phyloP scores from a whole-genome alignment of 1,140 invertebrate genomes.

The Chymomyza costata region DNA sequence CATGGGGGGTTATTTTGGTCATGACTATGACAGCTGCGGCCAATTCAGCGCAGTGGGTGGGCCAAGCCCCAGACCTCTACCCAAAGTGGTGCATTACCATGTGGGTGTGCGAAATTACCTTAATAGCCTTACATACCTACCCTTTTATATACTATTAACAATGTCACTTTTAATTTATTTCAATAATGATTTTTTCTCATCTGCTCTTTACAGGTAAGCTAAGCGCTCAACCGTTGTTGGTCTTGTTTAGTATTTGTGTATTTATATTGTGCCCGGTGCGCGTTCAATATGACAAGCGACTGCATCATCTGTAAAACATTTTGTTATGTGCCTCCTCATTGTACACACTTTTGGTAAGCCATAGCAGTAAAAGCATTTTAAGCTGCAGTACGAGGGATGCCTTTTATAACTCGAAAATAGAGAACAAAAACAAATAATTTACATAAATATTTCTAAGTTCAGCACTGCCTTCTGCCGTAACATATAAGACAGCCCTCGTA shows the following conservation, averaged over 20 bases:
- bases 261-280: slow-evolving; percentile 5
- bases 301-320: slow-evolving; percentile 19
- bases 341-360: slow-evolving; percentile 20
- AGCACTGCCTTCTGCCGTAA: no score
- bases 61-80: no score
- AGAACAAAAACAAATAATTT: slow-evolving; percentile 4
- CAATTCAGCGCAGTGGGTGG: slow-evolving; percentile 14
- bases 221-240: slow-evolving; percentile 8
- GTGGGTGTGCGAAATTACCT: slow-evolving; percentile 17
- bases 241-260: slow-evolving; percentile 11
- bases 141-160: no score
- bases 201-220: slow-evolving; percentile 56
- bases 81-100: not conserved
- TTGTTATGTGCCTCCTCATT: not conserved
- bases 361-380: not conserved
- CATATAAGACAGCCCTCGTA: slow-evolving; percentile 38
- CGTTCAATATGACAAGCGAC: slow-evolving; percentile 34
- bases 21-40: slow-evolving; percentile 21
- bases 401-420: not conserved
- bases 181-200: slow-evolving; percentile 12
- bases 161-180: slow-evolving; percentile 25
- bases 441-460: no score
- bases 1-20: slow-evolving; percentile 23
- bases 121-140: no score
- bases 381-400: not conserved